phyloP scores from a whole-genome alignment of 2,113 vertebrate genomes.

The Sterrhoptilus dennistouni region DNA sequence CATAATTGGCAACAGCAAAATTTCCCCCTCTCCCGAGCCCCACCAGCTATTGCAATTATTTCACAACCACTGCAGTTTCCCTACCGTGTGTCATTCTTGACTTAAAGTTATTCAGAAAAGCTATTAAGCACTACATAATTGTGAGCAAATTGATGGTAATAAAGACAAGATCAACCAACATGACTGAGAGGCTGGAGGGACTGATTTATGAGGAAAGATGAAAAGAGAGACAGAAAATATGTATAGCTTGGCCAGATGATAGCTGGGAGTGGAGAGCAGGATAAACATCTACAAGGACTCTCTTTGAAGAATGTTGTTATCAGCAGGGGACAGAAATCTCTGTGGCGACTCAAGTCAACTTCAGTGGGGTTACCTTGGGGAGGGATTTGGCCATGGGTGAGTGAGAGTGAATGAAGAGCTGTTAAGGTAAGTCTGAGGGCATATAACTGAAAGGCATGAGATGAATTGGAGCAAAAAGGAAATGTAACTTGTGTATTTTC shows the following conservation, averaged over 20 bases:
- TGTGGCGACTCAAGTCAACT: neutral
- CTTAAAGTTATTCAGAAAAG: constrained; percentile 45
- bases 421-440: neutral
- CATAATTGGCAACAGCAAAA: neutral
- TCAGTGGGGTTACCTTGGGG: neutral
- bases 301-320: neutral
- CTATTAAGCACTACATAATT: constrained; percentile 48
- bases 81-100: neutral
- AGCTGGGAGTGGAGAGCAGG: neutral
- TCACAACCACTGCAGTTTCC: neutral
- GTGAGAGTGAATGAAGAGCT: neutral
- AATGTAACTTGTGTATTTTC: neutral
- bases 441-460: neutral
- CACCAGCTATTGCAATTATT: neutral
- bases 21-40: neutral
- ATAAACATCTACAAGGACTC: neutral
- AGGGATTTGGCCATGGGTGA: neutral
- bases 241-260: constrained; percentile 40
- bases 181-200: constrained; percentile 64
- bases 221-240: constrained; percentile 53
- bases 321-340: neutral
- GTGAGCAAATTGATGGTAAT: constrained; percentile 69
- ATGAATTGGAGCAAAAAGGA: neutral
- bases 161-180: constrained; percentile 69
- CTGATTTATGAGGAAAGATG: constrained; percentile 68